These are phyloP conservation scores for Labeo calbasu DNA, from an alignment of 2,797 vertebrate species.

Conservation along the genomic window DNA sequence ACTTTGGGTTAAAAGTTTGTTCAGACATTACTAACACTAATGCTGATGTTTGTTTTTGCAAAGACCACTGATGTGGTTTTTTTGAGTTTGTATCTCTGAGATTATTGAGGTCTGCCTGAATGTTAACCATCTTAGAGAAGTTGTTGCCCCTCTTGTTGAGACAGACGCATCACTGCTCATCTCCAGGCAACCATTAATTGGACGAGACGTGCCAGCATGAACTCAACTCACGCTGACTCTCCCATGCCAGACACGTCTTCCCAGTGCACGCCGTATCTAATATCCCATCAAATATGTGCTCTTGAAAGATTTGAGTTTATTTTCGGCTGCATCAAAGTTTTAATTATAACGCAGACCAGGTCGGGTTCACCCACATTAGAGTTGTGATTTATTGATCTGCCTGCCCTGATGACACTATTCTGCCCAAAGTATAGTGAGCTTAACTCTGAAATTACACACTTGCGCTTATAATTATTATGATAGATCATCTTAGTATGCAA, in stretches of 20 bases:
- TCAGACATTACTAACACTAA: not conserved
- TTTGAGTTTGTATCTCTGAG: not conserved
- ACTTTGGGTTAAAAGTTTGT: no score
- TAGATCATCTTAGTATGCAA: constrained; percentile 39
- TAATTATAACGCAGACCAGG: constrained; percentile 51
- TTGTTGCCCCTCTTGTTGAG: constrained; percentile 16
- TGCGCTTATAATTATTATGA: constrained; percentile 37
- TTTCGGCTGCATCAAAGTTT: constrained; percentile 50
- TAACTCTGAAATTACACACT: constrained; percentile 54
- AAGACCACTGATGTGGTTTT: not conserved
- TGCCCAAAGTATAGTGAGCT: constrained; percentile 22
- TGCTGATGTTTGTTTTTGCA: not conserved
- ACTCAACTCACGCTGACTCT: constrained; percentile 38
- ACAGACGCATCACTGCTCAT: constrained; percentile 44
- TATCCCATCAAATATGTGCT: constrained; percentile 36
- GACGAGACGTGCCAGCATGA: constrained; percentile 48
- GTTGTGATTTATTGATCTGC: constrained; percentile 54
- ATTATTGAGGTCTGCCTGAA: not conserved
- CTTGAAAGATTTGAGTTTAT: constrained; percentile 43
- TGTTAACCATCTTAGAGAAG: not conserved
- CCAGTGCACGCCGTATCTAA: constrained; percentile 16
- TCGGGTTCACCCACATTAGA: constrained; percentile 48
- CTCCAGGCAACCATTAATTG: constrained; percentile 45
- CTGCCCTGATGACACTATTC: constrained; percentile 30
- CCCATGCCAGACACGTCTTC: constrained; percentile 38